These are phyloP conservation scores for Decapterus maruadsi DNA, from an alignment of 2,797 vertebrate genomes.

Conservation along the genomic window DNA sequence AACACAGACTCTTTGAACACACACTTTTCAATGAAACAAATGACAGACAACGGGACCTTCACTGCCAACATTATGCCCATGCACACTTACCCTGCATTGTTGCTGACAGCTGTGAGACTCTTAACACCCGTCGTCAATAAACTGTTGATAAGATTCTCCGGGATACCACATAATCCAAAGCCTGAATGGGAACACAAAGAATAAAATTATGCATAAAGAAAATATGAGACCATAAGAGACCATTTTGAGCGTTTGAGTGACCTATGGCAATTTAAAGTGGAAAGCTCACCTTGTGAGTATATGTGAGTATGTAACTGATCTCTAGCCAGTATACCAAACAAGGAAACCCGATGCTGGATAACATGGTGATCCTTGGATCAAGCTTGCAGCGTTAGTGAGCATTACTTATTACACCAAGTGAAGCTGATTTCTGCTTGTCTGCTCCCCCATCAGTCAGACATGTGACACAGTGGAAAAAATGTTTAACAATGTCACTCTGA, in stretches of 20 bases:
- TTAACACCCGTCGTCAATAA: slow-evolving; percentile 94
- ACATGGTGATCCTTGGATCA: slow-evolving; percentile 3
- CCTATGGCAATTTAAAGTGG: not conserved
- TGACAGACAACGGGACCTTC: not conserved
- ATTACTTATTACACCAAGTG: slow-evolving; percentile 14
- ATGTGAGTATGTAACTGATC: not conserved
- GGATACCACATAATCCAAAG: slow-evolving; percentile 97
- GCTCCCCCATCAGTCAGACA: slow-evolving; percentile 4
- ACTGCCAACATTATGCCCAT: not conserved
- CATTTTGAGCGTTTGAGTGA: not conserved
- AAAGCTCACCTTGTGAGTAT: slow-evolving; percentile 12
- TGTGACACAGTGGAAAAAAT: slow-evolving; percentile 63
- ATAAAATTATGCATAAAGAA: not conserved
- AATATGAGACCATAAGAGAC: no score
- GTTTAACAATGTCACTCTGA: slow-evolving; percentile 56
- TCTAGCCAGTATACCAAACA: not conserved
- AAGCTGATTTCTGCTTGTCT: not conserved
- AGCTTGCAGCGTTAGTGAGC: not conserved
- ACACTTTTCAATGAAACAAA: not conserved
- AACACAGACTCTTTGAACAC: not conserved
- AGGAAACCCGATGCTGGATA: not conserved
- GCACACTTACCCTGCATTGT: slow-evolving; percentile 94
- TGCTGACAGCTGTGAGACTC: slow-evolving; percentile 94
- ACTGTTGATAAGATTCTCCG: slow-evolving; percentile 96
- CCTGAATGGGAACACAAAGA: slow-evolving; percentile 79